These are phyloP conservation scores for Stegana nigrithorax DNA, from an alignment of 2,888 invertebrate species.

Conservation along the genomic window DNA sequence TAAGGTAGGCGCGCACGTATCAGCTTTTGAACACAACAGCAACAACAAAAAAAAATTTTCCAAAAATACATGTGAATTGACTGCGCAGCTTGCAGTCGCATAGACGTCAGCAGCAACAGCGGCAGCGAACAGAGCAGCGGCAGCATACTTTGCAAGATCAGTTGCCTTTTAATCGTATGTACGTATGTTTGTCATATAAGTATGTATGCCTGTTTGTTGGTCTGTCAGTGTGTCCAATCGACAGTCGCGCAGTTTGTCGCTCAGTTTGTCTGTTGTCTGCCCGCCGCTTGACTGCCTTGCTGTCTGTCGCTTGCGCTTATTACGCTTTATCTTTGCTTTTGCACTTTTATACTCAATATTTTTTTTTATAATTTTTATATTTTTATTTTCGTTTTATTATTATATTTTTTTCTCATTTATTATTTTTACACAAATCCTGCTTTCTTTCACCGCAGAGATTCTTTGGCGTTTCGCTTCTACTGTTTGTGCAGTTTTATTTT, in stretches of 20 bases:
- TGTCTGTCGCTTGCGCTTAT: constrained; percentile 13
- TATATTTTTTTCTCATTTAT: not conserved
- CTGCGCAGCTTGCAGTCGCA: too few species aligned
- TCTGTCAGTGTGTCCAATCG: not conserved
- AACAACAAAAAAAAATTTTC: too few species aligned
- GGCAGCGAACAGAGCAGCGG: not conserved
- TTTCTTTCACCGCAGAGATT: not conserved
- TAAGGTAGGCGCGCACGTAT: not conserved
- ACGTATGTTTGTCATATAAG: not conserved
- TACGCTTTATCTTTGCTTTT: constrained; percentile 22
- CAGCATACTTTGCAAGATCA: not conserved
- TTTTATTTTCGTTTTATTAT: not conserved
- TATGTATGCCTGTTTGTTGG: not conserved
- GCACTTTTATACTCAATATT: not conserved
- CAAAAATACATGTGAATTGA: constrained; percentile 12
- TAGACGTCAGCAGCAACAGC: not conserved
- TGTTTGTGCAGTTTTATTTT: constrained; percentile 9
- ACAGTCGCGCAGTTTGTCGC: not conserved
- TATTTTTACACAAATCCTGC: not conserved
- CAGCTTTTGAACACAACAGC: too few species aligned
- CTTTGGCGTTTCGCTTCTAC: constrained; percentile 11
- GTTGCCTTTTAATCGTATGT: constrained; percentile 7
- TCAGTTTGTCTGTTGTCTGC: not conserved
- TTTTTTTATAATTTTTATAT: constrained; percentile 17
- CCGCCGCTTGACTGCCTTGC: not conserved